Evolutionary conservation across 1,140 invertebrate genomes (phyloP), one percentile per base, ranked within the genome.

Genomic region (Cyrtorhinus lividipennis): DNA sequence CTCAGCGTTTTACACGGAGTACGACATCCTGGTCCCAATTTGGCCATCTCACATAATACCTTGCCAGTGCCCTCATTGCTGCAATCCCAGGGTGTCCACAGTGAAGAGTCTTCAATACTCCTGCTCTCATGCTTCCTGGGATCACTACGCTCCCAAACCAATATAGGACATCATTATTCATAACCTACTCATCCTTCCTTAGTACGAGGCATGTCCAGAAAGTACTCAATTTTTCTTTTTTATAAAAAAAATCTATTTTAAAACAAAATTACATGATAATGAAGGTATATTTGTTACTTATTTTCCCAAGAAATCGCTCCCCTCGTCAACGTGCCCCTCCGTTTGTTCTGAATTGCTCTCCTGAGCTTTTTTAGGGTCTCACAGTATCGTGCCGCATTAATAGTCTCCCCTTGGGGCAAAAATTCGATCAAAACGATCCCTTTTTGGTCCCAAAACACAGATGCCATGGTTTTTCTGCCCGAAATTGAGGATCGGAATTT

Each of bases 361-460:
- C 38, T 65, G 25, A 70, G 58, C 61, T 64, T 66, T 38, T 38
- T 38, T 38, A 38, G 30, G 30, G 30, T 38, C 38, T 64, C 44
- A 60, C 61, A 65, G 61, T 70, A 72, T 12, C 65, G 25, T 25
- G 59, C 67, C 20, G 60, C 63, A 64, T 65, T 70, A 1, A 72
- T 63, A 22, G 69, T 70, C 65, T 62, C 45, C 45, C 67, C 66
- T 27, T 59, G 46, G 38, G 66, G 57, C 10, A 72, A 58, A 63
- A 66, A 68, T 57, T 72, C 68, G 62, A 66, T 62, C 63, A 70
- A 64, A 8, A 71, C 24, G 44, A 71, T 60, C 60, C 65, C 68
- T 61, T 70, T 64, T 26, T 62, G 58, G 62, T 71, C 61, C 69
- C 69, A 67, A 48, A 69, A 69, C 38, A 67, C 64, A 15, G 62